Base-by-base conservation (phyloP, 2,797 vertebrate genomes). In the Astyanax mexicanus region DNA sequence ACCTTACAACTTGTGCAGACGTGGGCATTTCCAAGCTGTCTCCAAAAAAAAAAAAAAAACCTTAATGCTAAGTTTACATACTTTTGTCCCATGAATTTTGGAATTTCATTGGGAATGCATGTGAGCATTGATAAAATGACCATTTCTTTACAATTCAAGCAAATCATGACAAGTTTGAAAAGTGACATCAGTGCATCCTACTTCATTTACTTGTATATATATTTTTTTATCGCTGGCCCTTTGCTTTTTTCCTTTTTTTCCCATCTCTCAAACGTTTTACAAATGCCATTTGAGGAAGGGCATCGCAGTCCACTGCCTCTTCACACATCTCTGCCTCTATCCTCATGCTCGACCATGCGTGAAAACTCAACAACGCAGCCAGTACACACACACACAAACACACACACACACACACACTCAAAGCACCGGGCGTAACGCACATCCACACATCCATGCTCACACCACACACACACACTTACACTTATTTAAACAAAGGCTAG, bases 311-410 rank as follows among this genome's bases (percentile, higher is more conserved):
- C 71, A 80, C 78, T 82, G 80, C 81, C 83, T 88, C 81, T 87
- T 88, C 86, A 88, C 88, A 89, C 85, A 81, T 84, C 81, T 87
- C 65, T 89, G 85, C 72, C 85, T 90, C 86, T 88, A 82, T 85
- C 81, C 83, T 80, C 72, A 79, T 85, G 84, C 73, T 83, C 80
- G 45, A 73, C 75, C 83, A 82, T 81, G 85, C 74, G 19, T 89
- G 80, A 85, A 87, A 82, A 80, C 74, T 74, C 19, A 17, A 21
- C 72, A 82, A 62, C 67, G 75, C 51, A 71, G 75, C 78, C 77
- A 77, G 66, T 44, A 55, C 47, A 70, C 71, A 73, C 57, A 78
- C 51, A 74, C 64, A 85, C 51, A 77, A 38, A 72, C 74, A 66
- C 54, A 37, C 72, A 78, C 51, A 74, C 64, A 85, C 51, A 77